Evolutionary conservation across 92 coral and sea anemone species (phyloP).

Genomic region (Phymanthus crucifer): DNA sequence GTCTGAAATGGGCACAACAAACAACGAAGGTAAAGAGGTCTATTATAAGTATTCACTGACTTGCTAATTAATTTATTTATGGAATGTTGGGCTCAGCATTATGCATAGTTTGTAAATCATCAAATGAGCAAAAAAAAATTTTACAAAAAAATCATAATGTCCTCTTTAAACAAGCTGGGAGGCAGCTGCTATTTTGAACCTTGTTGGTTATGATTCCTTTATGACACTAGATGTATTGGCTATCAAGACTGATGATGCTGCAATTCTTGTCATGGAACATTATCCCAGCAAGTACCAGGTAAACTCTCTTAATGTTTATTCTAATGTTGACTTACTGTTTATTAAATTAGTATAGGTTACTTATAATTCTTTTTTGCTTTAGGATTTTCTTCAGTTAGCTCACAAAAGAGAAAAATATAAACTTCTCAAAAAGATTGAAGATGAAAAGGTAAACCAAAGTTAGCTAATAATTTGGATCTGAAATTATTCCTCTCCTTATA

Average conservation of each 20-base stretch:
- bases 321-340: background rate
- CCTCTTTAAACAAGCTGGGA: too few relatives aligned
- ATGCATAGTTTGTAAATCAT: too few relatives aligned
- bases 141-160: too few relatives aligned
- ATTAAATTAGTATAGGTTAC: background rate
- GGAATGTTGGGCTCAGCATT: too few relatives aligned
- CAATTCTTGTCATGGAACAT: constrained; percentile 73
- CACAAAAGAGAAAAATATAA: constrained; percentile 84
- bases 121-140: too few relatives aligned
- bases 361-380: constrained; percentile 4
- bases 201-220: background rate
- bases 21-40: too few relatives aligned
- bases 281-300: constrained; percentile 81
- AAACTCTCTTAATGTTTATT: background rate
- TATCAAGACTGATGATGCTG: constrained; percentile 76
- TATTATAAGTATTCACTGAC: too few relatives aligned
- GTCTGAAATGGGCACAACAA: too few relatives aligned
- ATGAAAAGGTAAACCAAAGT: constrained; percentile 59
- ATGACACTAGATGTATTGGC: constrained; percentile 46
- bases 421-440: constrained; percentile 76
- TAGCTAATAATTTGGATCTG: too few relatives aligned
- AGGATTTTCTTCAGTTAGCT: constrained; percentile 71
- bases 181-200: background rate
- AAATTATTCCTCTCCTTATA: too few relatives aligned
- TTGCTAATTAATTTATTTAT: too few relatives aligned